Conservation (phyloP, 2,888 invertebrate genomes). For the Clostera curtula region DNA sequence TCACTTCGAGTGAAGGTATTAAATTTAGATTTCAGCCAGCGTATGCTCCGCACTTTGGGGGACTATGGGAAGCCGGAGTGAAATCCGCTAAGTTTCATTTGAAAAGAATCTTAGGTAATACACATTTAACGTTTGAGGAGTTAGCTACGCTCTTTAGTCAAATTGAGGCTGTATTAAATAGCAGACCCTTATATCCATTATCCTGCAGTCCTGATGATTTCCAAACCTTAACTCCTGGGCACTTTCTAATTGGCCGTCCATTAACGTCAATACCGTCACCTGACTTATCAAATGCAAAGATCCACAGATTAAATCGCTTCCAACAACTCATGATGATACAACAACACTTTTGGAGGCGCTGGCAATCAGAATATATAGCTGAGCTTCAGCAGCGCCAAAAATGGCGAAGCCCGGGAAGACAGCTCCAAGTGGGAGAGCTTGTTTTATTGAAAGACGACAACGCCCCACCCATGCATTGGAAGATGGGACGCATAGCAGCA, state of each 20-base stretch:
- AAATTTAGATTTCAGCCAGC: slow-evolving; percentile 1
- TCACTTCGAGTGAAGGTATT: slow-evolving; percentile 1
- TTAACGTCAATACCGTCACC: neutral
- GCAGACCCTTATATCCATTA: neutral
- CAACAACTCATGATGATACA: no score
- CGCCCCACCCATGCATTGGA: no score
- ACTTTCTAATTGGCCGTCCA: neutral
- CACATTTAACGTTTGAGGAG: neutral
- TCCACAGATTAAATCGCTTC: no score
- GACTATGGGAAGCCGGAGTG: neutral
- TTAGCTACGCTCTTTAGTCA: neutral
- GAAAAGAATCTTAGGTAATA: neutral
- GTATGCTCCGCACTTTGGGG: slow-evolving; percentile 2
- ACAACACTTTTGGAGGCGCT: no score
- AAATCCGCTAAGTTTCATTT: slow-evolving; percentile 1
- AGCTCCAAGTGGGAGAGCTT: no score
- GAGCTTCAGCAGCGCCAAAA: no score
- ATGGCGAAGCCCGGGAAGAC: no score
- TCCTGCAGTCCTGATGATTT: neutral
- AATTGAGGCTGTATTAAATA: neutral
- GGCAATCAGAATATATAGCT: no score
- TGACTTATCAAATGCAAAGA: no score
- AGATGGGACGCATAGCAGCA: no score
- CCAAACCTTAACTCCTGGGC: neutral
- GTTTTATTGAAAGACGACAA: no score